These are phyloP conservation scores for Crotalus viridis DNA, from an alignment of 2,113 vertebrate genomes.

Conservation along the genomic window DNA sequence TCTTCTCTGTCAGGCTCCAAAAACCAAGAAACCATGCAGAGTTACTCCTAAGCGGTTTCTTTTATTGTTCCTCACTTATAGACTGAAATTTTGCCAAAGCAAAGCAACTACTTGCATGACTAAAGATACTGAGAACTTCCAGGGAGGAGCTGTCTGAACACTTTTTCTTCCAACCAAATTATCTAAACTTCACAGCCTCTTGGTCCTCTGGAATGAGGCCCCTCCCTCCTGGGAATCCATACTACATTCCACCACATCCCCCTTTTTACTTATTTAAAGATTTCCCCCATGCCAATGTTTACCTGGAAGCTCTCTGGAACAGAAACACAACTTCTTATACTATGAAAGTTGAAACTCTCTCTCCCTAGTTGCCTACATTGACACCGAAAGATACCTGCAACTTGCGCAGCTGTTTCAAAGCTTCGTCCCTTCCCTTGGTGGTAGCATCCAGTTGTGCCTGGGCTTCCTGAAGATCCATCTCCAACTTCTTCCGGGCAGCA, in stretches of 20 bases:
- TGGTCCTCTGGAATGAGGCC: not conserved
- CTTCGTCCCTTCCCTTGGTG: slow-evolving; percentile 81
- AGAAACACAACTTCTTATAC: not conserved
- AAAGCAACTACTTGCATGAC: not conserved
- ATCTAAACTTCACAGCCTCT: not conserved
- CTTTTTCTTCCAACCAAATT: not conserved
- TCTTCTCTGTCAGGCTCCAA: not conserved
- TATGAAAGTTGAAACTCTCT: not conserved
- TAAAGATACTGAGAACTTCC: not conserved
- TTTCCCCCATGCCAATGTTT: not conserved
- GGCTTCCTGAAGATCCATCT: slow-evolving; percentile 82
- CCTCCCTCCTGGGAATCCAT: not conserved
- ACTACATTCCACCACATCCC: not conserved
- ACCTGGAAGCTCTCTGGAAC: not conserved
- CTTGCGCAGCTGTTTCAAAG: slow-evolving; percentile 78
- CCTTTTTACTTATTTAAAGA: not conserved
- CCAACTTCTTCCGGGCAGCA: slow-evolving; percentile 81
- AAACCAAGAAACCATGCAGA: not conserved
- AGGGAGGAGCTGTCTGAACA: not conserved
- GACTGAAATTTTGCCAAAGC: not conserved
- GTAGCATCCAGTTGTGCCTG: slow-evolving; percentile 74
- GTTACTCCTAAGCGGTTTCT: not conserved
- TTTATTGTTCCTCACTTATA: not conserved
- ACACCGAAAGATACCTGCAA: slow-evolving; percentile 73
- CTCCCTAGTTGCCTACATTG: too few species aligned